A percentile compares a stretch with the other conserved stretches of the same genome.
Conservation (phyloP, 2,797 vertebrate species). For the Echeneis naucrates region DNA sequence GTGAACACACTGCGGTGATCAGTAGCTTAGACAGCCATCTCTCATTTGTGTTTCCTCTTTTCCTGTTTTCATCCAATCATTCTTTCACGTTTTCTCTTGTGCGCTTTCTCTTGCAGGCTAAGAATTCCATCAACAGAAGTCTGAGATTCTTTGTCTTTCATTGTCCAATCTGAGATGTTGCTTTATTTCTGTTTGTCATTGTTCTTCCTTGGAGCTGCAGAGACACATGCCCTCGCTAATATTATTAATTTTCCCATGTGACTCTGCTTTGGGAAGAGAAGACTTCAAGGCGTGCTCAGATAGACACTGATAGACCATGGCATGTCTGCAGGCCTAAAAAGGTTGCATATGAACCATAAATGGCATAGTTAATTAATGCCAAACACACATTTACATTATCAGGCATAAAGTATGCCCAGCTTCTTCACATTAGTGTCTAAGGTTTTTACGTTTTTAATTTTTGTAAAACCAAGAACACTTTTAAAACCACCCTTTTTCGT, state of each 20-base stretch:
- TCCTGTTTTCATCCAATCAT: constrained; percentile 27
- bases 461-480: neutral
- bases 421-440: constrained; percentile 25
- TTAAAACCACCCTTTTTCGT: neutral
- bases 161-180: constrained; percentile 48
- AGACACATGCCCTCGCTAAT: constrained; percentile 33
- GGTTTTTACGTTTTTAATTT: neutral
- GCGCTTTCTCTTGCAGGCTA: constrained; percentile 38
- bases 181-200: constrained; percentile 54
- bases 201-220: constrained; percentile 19
- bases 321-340: constrained; percentile 23
- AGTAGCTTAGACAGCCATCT: constrained; percentile 12
- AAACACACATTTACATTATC: constrained; percentile 23
- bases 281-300: neutral
- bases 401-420: constrained; percentile 32
- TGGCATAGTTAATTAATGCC: constrained; percentile 45
- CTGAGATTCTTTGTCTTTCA: constrained; percentile 37
- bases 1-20: constrained; percentile 14
- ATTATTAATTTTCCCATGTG: constrained; percentile 30
- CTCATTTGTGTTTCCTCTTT: constrained; percentile 20
- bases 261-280: neutral
- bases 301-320: constrained; percentile 8
- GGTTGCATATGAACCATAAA: constrained; percentile 22
- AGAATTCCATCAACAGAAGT: constrained; percentile 36
- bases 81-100: constrained; percentile 23